Conservation (phyloP, 2,888 invertebrate genomes). For the Morpho deidamia region DNA sequence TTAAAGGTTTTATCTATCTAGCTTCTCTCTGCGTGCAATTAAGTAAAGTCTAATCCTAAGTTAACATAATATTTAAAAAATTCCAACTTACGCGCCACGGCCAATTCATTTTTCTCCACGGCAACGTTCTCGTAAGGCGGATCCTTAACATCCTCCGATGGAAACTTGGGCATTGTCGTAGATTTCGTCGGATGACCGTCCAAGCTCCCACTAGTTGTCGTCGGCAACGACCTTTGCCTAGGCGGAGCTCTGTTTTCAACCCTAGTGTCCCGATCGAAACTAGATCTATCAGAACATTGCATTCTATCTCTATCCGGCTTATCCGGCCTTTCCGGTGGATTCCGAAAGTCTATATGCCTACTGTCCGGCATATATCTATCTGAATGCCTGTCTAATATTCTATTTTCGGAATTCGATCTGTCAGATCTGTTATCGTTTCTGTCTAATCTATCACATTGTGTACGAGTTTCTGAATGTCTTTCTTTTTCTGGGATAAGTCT, state of each 20-base stretch:
- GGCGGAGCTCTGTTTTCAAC: conserved; percentile 56
- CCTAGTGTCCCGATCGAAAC: conserved; percentile 39
- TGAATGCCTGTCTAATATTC: conserved; percentile 21
- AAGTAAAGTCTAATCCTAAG: too few species aligned
- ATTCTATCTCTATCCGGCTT: conserved; percentile 31
- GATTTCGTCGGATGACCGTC: conserved; percentile 74
- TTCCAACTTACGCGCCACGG: conserved; percentile 55
- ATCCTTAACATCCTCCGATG: conserved; percentile 60
- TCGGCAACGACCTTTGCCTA: conserved; percentile 60
- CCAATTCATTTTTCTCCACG: conserved; percentile 57
- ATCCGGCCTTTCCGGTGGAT: conserved; percentile 52
- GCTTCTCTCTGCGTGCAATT: too few species aligned
- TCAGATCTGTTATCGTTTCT: conserved; percentile 21
- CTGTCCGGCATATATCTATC: conserved; percentile 22
- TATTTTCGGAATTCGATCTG: conserved; percentile 28
- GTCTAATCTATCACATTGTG: conserved; percentile 16
- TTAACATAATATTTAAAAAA: too few species aligned
- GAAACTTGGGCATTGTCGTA: conserved; percentile 78
- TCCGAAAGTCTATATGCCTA: conserved; percentile 39
- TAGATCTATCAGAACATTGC: conserved; percentile 28
- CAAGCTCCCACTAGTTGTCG: conserved; percentile 49
- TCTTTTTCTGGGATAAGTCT: conserved; percentile 13
- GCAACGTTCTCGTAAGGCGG: conserved; percentile 66
- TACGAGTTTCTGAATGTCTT: conserved; percentile 6
- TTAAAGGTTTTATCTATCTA: too few species aligned